phyloP scores from a whole-genome alignment of 2,797 vertebrate species.

The Chaetodon trifasciatus region DNA sequence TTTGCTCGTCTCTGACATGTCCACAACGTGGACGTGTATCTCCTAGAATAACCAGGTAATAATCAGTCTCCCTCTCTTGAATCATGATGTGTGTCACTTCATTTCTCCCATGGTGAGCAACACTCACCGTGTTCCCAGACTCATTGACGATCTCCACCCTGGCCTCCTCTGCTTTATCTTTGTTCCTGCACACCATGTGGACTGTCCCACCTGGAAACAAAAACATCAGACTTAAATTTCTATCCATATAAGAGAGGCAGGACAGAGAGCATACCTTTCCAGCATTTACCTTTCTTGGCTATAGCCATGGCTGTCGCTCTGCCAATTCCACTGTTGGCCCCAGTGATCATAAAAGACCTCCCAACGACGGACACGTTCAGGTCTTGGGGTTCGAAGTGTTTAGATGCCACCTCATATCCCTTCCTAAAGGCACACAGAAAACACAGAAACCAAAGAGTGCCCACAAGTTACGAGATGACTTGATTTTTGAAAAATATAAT shows the following conservation, averaged over 20 bases:
- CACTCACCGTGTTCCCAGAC: conserved; percentile 81
- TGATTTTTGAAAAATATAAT: not conserved
- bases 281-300: conserved; percentile 82
- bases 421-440: conserved; percentile 60
- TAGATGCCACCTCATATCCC: conserved; percentile 78
- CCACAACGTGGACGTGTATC: conserved; percentile 81
- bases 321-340: conserved; percentile 86
- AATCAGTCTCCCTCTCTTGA: not conserved
- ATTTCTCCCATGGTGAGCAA: not conserved
- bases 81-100: not conserved
- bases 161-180: conserved; percentile 80
- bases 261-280: not conserved
- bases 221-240: not conserved
- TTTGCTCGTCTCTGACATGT: conserved; percentile 81
- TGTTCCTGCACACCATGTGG: conserved; percentile 86
- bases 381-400: conserved; percentile 75
- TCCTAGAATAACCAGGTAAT: conserved; percentile 70
- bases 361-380: conserved; percentile 82
- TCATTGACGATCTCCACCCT: conserved; percentile 77
- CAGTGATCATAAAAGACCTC: conserved; percentile 84
- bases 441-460: not conserved
- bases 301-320: conserved; percentile 80
- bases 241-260: not conserved
- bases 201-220: conserved; percentile 80
- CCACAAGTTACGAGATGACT: not conserved